These are phyloP conservation scores for Chauna torquata DNA, from an alignment of 2,113 vertebrate genomes.

Conservation along the genomic window DNA sequence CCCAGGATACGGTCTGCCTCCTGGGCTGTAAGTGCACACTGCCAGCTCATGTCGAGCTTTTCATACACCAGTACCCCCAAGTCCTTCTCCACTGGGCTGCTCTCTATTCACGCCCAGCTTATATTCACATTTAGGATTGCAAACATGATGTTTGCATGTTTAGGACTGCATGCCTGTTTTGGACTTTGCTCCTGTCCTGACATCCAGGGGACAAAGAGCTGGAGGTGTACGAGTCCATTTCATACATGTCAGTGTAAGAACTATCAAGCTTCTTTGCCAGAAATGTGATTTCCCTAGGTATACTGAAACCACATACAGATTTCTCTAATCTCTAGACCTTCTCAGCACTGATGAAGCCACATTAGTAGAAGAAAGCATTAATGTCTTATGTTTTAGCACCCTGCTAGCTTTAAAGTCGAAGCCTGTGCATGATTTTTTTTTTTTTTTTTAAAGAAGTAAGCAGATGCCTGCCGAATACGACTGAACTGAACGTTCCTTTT, in stretches of 20 bases:
- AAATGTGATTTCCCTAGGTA: neutral
- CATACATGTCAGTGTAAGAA: neutral
- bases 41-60: neutral
- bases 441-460: neutral
- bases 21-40: neutral
- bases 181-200: neutral
- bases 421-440: neutral
- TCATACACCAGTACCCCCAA: neutral
- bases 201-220: neutral
- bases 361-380: neutral
- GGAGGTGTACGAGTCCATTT: neutral
- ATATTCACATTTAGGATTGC: neutral
- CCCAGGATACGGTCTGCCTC: neutral
- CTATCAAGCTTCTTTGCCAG: neutral
- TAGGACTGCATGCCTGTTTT: rapidly evolving
- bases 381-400: neutral
- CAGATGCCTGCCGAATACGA: neutral
- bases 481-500: neutral
- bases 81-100: neutral
- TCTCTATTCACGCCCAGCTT: neutral
- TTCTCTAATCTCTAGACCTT: neutral
- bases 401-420: neutral
- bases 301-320: neutral
- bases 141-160: neutral
- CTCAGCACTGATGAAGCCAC: neutral